Evolutionary conservation across 2,113 vertebrate species (phyloP).

Genomic region (Monarcha castaneiventris): DNA sequence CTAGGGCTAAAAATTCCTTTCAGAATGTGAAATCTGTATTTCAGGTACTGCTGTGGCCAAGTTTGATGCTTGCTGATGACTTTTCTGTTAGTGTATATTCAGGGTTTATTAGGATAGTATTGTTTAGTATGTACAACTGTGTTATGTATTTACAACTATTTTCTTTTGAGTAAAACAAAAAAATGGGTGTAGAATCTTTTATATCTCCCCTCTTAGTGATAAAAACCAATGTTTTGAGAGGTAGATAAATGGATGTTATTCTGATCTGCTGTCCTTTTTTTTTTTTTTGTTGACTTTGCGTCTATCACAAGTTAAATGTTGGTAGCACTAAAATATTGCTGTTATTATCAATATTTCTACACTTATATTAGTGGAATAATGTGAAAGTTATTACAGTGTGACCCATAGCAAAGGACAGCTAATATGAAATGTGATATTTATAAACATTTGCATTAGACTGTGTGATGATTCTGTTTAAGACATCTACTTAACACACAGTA

Average conservation of each 20-base stretch:
- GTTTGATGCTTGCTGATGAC: neutral
- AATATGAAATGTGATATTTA: neutral
- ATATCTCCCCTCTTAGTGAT: neutral
- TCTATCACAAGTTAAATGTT: neutral
- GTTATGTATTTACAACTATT: neutral
- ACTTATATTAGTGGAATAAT: neutral
- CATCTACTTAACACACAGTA: neutral
- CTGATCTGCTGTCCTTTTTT: neutral
- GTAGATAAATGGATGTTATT: neutral
- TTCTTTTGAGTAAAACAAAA: neutral
- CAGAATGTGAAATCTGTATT: neutral
- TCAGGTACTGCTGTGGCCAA: neutral
- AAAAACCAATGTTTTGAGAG: neutral
- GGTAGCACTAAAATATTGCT: neutral
- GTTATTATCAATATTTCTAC: neutral
- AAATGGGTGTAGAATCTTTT: accelerated
- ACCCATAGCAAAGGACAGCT: neutral
- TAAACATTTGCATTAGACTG: neutral
- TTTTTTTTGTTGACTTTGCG: neutral
- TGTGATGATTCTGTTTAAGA: neutral
- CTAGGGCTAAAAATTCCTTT: neutral
- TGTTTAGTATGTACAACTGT: neutral
- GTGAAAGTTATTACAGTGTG: neutral
- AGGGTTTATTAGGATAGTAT: neutral
- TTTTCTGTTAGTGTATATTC: neutral